Evolutionary conservation across 1,140 invertebrate species (phyloP).

Genomic region (Drosophila obscura): DNA sequence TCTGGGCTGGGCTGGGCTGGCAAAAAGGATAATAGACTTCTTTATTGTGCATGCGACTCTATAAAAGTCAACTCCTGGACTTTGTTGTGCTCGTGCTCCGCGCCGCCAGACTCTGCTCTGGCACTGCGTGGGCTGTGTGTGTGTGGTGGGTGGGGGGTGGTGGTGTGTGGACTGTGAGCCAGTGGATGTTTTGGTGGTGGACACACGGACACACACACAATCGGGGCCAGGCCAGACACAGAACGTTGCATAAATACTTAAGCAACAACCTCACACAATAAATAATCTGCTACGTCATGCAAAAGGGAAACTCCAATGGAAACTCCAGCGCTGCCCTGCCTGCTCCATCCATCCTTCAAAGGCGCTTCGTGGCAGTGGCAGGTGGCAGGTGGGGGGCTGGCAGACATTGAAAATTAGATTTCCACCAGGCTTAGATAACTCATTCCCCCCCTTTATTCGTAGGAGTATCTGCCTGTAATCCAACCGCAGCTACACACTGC

Average conservation of each 20-base stretch:
- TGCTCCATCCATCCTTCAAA: conserved; percentile 6
- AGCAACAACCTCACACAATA: conserved; percentile 76
- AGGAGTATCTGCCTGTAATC: conserved; percentile 1
- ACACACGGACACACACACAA: conserved; percentile 59
- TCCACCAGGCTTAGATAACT: conserved; percentile 39
- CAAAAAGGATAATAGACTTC: conserved; percentile 84
- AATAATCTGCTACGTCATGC: conserved; percentile 78
- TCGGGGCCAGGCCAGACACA: conserved; percentile 39
- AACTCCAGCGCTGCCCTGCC: background rate
- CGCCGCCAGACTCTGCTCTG: conserved; percentile 22
- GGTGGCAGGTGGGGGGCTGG: conserved; percentile 37
- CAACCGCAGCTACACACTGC: conserved; percentile 46
- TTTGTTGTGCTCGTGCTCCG: conserved; percentile 61
- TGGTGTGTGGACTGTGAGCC: background rate
- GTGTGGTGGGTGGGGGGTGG: conserved; percentile 28
- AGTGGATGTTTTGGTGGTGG: background rate
- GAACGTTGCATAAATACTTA: conserved; percentile 52
- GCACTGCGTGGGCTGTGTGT: conserved; percentile 8
- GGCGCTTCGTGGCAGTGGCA: conserved; percentile 13
- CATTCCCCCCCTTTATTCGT: background rate
- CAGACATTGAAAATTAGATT: conserved; percentile 70
- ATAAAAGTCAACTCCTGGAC: conserved; percentile 84
- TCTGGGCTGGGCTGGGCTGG: conserved; percentile 54
- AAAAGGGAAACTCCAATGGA: conserved; percentile 41
- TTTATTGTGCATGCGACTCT: conserved; percentile 84